Evolutionary conservation across 2,113 vertebrate species (phyloP).

Genomic region (Hiodon tergisus): DNA sequence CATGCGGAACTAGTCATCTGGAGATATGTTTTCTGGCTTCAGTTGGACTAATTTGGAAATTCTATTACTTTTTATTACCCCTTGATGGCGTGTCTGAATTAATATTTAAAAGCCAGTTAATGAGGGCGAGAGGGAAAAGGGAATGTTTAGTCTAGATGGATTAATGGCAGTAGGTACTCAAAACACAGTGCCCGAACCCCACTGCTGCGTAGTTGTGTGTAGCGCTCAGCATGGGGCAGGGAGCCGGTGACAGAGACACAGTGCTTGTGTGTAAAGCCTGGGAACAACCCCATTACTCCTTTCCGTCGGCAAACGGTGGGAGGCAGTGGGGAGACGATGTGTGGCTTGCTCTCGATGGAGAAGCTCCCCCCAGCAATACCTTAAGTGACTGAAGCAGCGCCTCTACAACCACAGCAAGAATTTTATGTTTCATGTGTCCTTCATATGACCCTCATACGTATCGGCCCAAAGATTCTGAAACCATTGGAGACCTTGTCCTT

Average conservation of each 20-base stretch:
- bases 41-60: neutral
- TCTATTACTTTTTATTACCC: neutral
- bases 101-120: slow-evolving; percentile 3
- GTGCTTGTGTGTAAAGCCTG: neutral
- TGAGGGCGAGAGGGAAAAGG: neutral
- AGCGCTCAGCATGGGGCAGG: neutral
- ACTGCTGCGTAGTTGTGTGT: neutral
- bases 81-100: neutral
- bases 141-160: neutral
- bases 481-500: too few relatives aligned
- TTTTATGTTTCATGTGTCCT: too few relatives aligned
- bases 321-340: too few relatives aligned
- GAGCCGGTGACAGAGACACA: neutral
- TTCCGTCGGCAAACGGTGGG: neutral
- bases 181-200: neutral
- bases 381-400: too few relatives aligned
- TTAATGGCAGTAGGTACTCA: neutral
- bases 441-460: too few relatives aligned
- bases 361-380: too few relatives aligned
- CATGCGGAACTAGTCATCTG: neutral
- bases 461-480: too few relatives aligned
- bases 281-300: neutral
- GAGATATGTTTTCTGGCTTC: slow-evolving; percentile 6
- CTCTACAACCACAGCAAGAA: too few relatives aligned
- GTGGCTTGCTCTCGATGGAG: too few relatives aligned